Evolutionary conservation across 2,113 vertebrate species (phyloP).

Genomic region (Physeter macrocephalus): DNA sequence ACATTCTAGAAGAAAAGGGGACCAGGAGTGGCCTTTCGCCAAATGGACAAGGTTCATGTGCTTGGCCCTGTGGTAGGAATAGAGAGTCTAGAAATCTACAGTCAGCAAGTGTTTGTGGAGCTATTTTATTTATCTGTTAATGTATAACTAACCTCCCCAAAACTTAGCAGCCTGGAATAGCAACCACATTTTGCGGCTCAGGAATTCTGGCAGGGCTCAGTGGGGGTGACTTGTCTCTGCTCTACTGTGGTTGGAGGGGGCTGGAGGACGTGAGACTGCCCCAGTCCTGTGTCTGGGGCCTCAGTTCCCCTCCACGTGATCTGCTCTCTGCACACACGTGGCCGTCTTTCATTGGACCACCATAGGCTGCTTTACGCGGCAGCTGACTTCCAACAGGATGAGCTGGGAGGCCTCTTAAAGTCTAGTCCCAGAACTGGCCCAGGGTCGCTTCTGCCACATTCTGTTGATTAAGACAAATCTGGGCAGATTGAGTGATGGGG

Average conservation of each 20-base stretch:
- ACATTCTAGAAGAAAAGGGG: background rate
- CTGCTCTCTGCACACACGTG: background rate
- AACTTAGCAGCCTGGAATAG: background rate
- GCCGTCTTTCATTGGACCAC: background rate
- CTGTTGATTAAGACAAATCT: background rate
- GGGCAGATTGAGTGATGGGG: background rate
- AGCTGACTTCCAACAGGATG: background rate
- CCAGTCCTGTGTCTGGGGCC: fast-evolving
- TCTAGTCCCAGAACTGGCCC: background rate
- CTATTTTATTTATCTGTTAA: background rate
- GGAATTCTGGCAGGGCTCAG: background rate
- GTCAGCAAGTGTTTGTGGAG: background rate
- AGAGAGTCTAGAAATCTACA: background rate
- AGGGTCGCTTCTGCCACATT: background rate
- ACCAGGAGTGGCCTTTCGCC: background rate
- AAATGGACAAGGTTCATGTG: background rate
- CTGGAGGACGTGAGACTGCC: background rate
- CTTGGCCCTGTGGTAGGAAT: background rate
- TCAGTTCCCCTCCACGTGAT: background rate
- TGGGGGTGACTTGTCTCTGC: no score
- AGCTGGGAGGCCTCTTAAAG: background rate
- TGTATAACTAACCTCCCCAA: background rate
- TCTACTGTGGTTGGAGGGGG: background rate
- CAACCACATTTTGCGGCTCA: fast-evolving
- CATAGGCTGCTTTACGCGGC: background rate